Evolutionary conservation across 2,797 vertebrate species (phyloP), one percentile per base, ranked within the genome.

Genomic region (Galagoides demidoff): DNA sequence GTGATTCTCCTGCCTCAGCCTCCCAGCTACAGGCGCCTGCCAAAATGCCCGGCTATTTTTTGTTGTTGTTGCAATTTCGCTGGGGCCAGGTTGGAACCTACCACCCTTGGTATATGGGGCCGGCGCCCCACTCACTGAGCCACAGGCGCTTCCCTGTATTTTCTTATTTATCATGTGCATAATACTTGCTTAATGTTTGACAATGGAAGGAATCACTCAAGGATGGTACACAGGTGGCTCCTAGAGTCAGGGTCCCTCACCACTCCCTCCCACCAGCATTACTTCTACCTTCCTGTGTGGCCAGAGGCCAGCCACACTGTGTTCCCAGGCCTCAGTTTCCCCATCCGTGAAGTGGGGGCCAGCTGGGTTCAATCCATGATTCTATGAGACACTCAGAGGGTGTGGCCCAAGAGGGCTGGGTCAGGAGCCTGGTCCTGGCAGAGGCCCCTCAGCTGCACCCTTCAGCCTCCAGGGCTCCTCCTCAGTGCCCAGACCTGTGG

Each of bases 311-410:
- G 86, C 85, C 74, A 29, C 27, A 88, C 52, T 2, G 0, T 34
- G 16, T 23, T 63, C 71, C 66, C 29, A 2, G 27, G 86, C 63
- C 84, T 97, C 89, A 68, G 95, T 94, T 92, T 96, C 84, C 84
- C 94, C 89, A 92, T 97, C 39, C 78, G 89, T 63, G 43, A 85
- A 52, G 70, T 0, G 88, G 23, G 64, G 71, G 31, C 73, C 52
- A 49, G 49, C 63, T 71, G 85, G 64, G 52, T n/a, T 90, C 94
- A 66, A 77, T 90, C 68, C 81, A 27, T 86, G 83, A 25, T n/a
- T 66, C 81, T 59, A 9, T 10, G 76, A 89, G 85, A 94, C 31
- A 73, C 89, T 92, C 73, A 78, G 87, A 82, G 7, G 74, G 57
- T 13, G 37, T 2, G 12, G 73, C 23, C 49, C 1, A 13, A 27